Evolutionary conservation across 2,797 vertebrate genomes (phyloP).

Genomic region (Chaenodraco wilsoni): DNA sequence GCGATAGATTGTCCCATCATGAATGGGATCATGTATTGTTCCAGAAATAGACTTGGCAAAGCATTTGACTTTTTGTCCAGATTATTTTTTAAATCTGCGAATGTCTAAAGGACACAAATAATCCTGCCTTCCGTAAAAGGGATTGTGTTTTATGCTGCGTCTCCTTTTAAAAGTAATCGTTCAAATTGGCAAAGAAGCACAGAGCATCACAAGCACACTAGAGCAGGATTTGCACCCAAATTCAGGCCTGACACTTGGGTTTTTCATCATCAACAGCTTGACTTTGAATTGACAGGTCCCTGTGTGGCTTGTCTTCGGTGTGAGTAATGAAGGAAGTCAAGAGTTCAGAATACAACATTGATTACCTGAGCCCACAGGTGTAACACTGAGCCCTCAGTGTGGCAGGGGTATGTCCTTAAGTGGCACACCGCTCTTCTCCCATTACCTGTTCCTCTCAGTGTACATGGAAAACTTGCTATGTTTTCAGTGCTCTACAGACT

Average conservation of each 20-base stretch:
- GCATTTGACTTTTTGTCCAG: constrained; percentile 44
- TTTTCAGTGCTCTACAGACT: constrained; percentile 44
- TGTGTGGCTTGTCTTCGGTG: constrained; percentile 9
- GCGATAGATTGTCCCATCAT: constrained; percentile 32
- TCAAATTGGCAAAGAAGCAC: constrained; percentile 52
- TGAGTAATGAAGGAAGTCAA: constrained; percentile 53
- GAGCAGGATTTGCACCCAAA: neutral
- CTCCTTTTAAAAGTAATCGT: constrained; percentile 62
- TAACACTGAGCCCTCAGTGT: constrained; percentile 66
- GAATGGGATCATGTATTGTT: constrained; percentile 52
- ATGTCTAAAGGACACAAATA: constrained; percentile 70
- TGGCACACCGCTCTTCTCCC: constrained; percentile 54
- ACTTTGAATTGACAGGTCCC: constrained; percentile 37
- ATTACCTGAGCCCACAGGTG: constrained; percentile 68
- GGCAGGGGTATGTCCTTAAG: constrained; percentile 43
- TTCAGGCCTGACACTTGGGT: neutral
- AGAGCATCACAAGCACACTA: constrained; percentile 12
- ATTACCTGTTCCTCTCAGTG: constrained; percentile 65
- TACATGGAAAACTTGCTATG: constrained; percentile 65
- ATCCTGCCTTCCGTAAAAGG: constrained; percentile 69
- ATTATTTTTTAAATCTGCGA: constrained; percentile 66
- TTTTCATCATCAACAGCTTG: constrained; percentile 32
- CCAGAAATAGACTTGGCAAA: constrained; percentile 51
- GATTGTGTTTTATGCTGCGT: constrained; percentile 42
- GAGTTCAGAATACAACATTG: constrained; percentile 51